Evolutionary conservation across 2,113 vertebrate species (phyloP).

Genomic region (Theristicus caerulescens): DNA sequence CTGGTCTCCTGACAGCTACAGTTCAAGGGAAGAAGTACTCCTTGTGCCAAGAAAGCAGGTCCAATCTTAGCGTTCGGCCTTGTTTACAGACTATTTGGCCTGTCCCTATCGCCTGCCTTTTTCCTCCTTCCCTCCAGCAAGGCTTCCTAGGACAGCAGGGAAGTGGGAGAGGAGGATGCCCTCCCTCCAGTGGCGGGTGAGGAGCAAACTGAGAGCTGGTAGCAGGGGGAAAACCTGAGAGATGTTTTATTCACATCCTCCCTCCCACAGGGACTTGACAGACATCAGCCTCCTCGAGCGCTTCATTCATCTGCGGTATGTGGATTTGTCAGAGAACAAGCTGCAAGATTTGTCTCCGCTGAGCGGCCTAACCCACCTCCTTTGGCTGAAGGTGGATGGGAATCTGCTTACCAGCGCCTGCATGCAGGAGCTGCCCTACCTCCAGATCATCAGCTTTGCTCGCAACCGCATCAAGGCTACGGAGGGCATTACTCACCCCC

Average conservation of each 20-base stretch:
- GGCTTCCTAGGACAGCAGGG: background rate
- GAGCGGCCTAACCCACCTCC: constrained; percentile 82
- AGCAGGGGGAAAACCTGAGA: background rate
- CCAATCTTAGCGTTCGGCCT: background rate
- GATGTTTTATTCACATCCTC: background rate
- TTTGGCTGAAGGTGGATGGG: constrained; percentile 88
- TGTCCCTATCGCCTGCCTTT: background rate
- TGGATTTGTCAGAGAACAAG: constrained; percentile 89
- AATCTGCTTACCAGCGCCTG: constrained; percentile 79
- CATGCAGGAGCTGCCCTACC: constrained; percentile 80
- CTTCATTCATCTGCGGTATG: constrained; percentile 87
- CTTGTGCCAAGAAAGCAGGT: background rate
- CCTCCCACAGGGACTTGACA: constrained; percentile 76
- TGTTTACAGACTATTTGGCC: background rate
- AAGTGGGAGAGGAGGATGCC: background rate
- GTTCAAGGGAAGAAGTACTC: background rate
- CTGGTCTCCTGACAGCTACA: background rate
- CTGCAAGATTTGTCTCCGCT: constrained; percentile 85
- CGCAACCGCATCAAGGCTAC: constrained; percentile 79
- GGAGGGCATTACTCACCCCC: constrained; percentile 81
- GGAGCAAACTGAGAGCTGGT: background rate
- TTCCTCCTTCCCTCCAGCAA: background rate
- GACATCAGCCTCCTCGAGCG: constrained; percentile 79
- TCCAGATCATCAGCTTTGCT: constrained; percentile 88
- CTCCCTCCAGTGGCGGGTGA: background rate